Evolutionary conservation across 2,888 invertebrate species (phyloP), one percentile per base, ranked within the genome.

Genomic region (Neria commutata): DNA sequence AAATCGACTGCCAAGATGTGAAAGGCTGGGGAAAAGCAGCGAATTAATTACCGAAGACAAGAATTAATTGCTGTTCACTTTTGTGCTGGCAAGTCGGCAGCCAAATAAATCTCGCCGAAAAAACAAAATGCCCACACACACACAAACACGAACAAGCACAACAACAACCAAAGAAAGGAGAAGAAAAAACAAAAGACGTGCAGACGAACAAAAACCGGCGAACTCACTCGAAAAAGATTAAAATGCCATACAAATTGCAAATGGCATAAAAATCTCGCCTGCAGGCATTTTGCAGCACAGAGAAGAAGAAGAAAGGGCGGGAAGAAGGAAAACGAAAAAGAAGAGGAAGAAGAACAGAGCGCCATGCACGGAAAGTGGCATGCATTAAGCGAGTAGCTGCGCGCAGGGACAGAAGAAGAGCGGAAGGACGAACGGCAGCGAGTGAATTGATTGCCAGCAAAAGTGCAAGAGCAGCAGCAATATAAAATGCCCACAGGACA

Each of bases 21-120:
- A 51, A 37, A 19, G 0, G 19, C 5, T 11, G 21, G 14, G 14
- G 33, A 17, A 23, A 21, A 10, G 14, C 34, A 37, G 6, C 69
- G 71, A 72, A 72, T 74, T 72, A 72, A 72, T 72, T 74, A 74
- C 74, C 67, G n/a, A 71, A 71, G 67, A 73, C 69, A 73, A 72
- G 72, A 72, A 74, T 74, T 72, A 74, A 72, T 72, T 71, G 74
- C 73, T 71, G 70, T 72, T 63, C 73, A 64, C 69, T 74, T 72
- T 64, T 72, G 70, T 68, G 67, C 73, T 65, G 66, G 63, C 68
- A 73, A 71, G 67, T 64, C 71, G 66, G 72, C 71, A 71, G 69
- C 67, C 68, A 65, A 73, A 71, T 71, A 71, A 71, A 71, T 71
- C 74, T 71, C 57, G 29, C n/a, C 59, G 60, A 55, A 50, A 48